Evolutionary conservation across 37 sponge, comb jelly and placozoan genomes (phyloP).

Genomic region (Amphimedon queenslandica): DNA sequence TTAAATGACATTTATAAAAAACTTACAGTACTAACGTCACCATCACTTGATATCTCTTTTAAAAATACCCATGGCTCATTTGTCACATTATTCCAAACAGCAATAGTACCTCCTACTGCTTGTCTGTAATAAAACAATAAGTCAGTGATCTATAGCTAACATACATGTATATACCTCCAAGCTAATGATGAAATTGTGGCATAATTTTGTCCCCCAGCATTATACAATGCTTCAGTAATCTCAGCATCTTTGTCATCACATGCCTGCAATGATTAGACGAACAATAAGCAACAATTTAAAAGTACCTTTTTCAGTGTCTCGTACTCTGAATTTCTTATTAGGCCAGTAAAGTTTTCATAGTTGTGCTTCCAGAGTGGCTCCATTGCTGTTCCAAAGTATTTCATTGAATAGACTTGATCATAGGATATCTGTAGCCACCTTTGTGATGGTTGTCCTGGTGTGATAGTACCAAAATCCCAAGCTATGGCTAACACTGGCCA

Average conservation of each 20-base stretch:
- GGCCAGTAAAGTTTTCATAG: conserved; percentile 9
- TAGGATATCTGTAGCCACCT: conserved; percentile 27
- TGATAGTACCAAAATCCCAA: conserved; percentile 69
- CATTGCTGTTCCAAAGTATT: conserved; percentile 66
- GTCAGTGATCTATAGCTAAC: background rate
- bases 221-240: conserved; percentile 10
- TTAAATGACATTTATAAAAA: background rate
- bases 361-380: conserved; percentile 45
- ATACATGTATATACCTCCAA: conserved; percentile 55
- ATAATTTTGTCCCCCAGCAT: conserved; percentile 57
- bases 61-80: conserved; percentile 64
- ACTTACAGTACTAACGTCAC: conserved; percentile 72
- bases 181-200: conserved; percentile 57
- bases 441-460: background rate
- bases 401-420: conserved; percentile 62
- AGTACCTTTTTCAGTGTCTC: background rate
- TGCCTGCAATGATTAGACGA: background rate
- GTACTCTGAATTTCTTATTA: background rate
- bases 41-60: conserved; percentile 84
- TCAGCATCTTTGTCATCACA: conserved; percentile 26
- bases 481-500: conserved; percentile 63
- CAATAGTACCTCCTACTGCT: conserved; percentile 46
- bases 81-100: conserved; percentile 54
- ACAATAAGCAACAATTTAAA: background rate
- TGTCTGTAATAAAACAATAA: conserved; percentile 25